These are phyloP conservation scores for Hyposoter didymator DNA, from an alignment of 2,888 invertebrate genomes.

Conservation along the genomic window DNA sequence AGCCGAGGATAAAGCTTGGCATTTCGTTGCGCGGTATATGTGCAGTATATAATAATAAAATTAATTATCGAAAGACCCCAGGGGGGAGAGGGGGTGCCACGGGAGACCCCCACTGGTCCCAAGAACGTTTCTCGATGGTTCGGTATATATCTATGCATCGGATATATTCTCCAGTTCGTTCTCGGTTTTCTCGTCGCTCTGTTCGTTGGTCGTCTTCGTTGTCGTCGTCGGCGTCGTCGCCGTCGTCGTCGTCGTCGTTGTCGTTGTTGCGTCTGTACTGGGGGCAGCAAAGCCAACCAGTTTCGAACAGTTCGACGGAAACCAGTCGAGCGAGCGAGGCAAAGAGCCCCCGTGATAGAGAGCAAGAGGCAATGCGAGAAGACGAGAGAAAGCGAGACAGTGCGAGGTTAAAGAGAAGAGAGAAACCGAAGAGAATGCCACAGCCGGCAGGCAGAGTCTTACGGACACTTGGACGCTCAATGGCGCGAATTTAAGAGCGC, in stretches of 20 bases:
- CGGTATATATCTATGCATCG: conserved; percentile 25
- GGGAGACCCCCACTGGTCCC: conserved; percentile 67
- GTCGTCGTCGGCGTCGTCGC: conserved; percentile 52
- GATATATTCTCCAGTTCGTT: conserved; percentile 48
- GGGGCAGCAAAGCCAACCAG: conserved; percentile 77
- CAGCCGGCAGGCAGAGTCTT: conserved; percentile 74
- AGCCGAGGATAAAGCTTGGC: conserved; percentile 25
- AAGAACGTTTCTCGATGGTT: conserved; percentile 50
- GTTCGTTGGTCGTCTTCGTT: conserved; percentile 51
- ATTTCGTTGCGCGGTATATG: conserved; percentile 53
- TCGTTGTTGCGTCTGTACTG: conserved; percentile 59
- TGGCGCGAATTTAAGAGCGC: conserved; percentile 83
- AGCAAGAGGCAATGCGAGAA: conserved; percentile 51
- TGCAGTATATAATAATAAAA: conserved; percentile 73
- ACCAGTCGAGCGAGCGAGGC: conserved; percentile 79
- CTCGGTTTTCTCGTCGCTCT: conserved; percentile 32
- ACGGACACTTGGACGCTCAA: conserved; percentile 83
- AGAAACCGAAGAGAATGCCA: conserved; percentile 71
- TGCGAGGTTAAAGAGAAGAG: conserved; percentile 54
- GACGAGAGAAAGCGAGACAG: conserved; percentile 54
- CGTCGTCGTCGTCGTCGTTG: conserved; percentile 54
- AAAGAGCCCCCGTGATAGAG: conserved; percentile 61
- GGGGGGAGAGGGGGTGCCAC: conserved; percentile 49
- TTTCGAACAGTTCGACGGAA: conserved; percentile 82
- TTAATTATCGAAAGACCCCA: conserved; percentile 76